Evolutionary conservation across 2,113 vertebrate genomes (phyloP).

Genomic region (Pycnonotus jocosus): DNA sequence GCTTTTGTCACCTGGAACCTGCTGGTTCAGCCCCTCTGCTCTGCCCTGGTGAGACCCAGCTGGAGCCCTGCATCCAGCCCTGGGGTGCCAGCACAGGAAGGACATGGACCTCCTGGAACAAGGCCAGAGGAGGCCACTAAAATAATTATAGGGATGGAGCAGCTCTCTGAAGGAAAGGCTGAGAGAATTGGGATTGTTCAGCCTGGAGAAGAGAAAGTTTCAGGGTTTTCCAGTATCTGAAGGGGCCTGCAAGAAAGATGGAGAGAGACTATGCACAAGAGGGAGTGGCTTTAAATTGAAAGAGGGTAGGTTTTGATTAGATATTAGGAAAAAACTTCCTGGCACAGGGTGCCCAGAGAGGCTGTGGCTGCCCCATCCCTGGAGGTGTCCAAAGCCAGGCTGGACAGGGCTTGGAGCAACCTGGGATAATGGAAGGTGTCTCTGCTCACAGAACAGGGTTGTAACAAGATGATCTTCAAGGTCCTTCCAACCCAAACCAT

Average conservation of each 20-base stretch:
- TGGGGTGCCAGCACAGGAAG: neutral
- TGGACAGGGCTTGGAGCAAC: accelerated
- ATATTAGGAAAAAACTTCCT: neutral
- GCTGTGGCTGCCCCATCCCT: neutral
- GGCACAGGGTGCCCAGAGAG: neutral
- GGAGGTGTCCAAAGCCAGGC: neutral
- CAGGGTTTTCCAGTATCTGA: neutral
- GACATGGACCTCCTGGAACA: neutral
- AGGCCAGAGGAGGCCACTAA: neutral
- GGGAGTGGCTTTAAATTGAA: neutral
- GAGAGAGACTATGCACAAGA: no score
- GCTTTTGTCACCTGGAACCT: neutral
- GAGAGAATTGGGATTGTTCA: neutral
- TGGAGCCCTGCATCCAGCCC: neutral
- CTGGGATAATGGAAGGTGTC: neutral
- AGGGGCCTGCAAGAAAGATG: neutral
- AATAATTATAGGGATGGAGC: neutral
- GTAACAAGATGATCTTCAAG: neutral
- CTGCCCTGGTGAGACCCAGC: neutral
- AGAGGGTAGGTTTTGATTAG: neutral
- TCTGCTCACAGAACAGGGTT: neutral
- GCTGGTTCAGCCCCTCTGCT: neutral
- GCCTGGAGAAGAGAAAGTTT: neutral
- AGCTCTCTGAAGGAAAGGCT: neutral
- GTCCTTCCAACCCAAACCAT: neutral